phyloP scores from a whole-genome alignment of 2,113 vertebrate species.

The Sitta europaea region DNA sequence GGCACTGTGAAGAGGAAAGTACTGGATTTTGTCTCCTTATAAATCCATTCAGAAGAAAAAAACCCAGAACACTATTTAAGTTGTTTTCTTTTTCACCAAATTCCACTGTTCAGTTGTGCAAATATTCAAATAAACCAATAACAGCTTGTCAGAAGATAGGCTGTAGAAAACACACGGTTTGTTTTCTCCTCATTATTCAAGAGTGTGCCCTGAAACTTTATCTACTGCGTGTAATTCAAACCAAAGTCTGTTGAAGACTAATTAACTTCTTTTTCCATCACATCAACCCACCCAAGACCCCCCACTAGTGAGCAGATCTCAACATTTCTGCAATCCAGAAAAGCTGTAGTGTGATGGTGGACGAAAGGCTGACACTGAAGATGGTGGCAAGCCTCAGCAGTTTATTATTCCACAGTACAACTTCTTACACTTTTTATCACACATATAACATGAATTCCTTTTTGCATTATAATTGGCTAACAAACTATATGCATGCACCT shows the following conservation, averaged over 20 bases:
- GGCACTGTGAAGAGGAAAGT: background rate
- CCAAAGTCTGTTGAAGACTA: background rate
- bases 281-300: background rate
- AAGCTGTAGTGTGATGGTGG: background rate
- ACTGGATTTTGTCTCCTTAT: background rate
- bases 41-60: background rate
- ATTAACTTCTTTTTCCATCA: background rate
- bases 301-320: background rate
- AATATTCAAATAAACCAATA: background rate
- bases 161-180: background rate
- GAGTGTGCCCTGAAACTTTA: background rate
- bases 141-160: background rate
- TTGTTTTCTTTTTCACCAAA: background rate
- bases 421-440: background rate
- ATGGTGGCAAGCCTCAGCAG: background rate
- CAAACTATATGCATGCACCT: rapidly evolving
- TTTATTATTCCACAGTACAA: background rate
- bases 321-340: background rate
- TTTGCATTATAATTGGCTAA: background rate
- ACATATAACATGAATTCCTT: rapidly evolving
- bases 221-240: background rate
- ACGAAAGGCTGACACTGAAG: background rate
- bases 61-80: background rate
- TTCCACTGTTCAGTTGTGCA: background rate
- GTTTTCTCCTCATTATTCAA: background rate